Percentiles rank a stretch among this genome's conserved stretches.
Conservation (phyloP, 2,888 invertebrate genomes). For the Plutella xylostella region DNA sequence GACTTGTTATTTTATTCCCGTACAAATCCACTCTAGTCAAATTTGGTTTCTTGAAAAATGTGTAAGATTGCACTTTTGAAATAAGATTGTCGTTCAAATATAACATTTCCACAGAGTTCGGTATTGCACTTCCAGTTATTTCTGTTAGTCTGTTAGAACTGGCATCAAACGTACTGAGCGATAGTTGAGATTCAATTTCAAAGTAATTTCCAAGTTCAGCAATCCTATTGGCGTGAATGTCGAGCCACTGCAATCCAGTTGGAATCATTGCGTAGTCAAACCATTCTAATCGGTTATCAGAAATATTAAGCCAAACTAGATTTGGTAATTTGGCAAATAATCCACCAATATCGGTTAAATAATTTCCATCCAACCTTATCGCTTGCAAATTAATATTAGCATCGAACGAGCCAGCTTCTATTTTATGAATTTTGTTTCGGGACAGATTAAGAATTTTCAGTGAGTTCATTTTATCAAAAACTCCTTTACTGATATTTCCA, state of each 20-base stretch:
- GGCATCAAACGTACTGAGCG: conserved; percentile 83
- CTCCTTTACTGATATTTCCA: conserved; percentile 81
- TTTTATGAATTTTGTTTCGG: conserved; percentile 83
- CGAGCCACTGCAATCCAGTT: conserved; percentile 85
- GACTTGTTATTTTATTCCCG: conserved; percentile 81
- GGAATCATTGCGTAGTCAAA: conserved; percentile 90
- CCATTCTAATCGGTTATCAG: conserved; percentile 85
- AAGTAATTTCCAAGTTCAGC: conserved; percentile 86
- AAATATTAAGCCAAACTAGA: conserved; percentile 87
- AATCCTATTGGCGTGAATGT: conserved; percentile 87
- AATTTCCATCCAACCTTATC: conserved; percentile 85
- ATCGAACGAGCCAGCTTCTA: conserved; percentile 84
- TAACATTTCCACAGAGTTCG: conserved; percentile 83
- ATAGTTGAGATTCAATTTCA: conserved; percentile 83
- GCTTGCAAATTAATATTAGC: conserved; percentile 82
- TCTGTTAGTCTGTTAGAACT: conserved; percentile 85
- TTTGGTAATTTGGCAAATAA: conserved; percentile 84
- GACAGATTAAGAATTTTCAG: conserved; percentile 87
- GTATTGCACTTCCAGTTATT: conserved; percentile 85
- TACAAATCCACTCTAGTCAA: conserved; percentile 84
- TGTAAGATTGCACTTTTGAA: conserved; percentile 85
- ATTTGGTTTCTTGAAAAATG: conserved; percentile 89
- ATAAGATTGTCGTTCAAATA: conserved; percentile 86
- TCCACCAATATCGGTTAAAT: conserved; percentile 80
- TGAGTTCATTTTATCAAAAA: conserved; percentile 81